Percentiles rank a stretch among this genome's conserved stretches.
Evolutionary conservation across 1,140 invertebrate species (phyloP).

Genomic region (Neodiprion virginianus): DNA sequence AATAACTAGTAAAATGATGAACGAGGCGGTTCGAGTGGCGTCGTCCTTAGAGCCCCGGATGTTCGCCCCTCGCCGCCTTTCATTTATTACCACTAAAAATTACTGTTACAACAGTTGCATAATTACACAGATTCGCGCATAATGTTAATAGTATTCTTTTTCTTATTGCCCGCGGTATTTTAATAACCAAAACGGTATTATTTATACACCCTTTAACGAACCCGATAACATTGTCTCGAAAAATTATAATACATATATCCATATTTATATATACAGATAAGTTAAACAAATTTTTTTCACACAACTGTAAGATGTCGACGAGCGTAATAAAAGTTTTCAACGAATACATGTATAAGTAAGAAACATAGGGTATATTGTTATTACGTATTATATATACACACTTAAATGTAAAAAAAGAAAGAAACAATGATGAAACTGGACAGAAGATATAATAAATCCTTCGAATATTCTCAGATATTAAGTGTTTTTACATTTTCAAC

Average conservation of each 20-base stretch:
- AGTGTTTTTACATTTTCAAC: too few species aligned
- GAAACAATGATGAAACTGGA: background rate
- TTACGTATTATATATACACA: background rate
- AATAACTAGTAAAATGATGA: background rate
- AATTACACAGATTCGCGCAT: too few species aligned
- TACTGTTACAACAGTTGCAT: too few species aligned
- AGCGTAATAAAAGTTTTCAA: too few species aligned
- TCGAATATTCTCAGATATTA: background rate
- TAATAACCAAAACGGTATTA: background rate
- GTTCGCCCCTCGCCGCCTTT: conserved; percentile 1
- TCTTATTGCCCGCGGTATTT: background rate
- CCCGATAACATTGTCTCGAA: background rate
- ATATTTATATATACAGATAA: too few species aligned
- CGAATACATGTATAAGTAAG: too few species aligned
- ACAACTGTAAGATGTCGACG: too few species aligned
- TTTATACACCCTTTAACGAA: background rate
- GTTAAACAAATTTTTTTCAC: too few species aligned
- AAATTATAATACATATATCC: background rate
- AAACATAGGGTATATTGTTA: too few species aligned
- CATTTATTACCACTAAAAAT: background rate
- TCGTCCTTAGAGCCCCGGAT: conserved; percentile 4
- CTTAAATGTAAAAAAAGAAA: background rate
- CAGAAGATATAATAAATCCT: background rate
- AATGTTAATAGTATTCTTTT: too few species aligned
- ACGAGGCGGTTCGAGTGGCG: background rate